These are phyloP conservation scores for Otolemur garnettii DNA, from an alignment of 2,113 vertebrate genomes.

Conservation along the genomic window DNA sequence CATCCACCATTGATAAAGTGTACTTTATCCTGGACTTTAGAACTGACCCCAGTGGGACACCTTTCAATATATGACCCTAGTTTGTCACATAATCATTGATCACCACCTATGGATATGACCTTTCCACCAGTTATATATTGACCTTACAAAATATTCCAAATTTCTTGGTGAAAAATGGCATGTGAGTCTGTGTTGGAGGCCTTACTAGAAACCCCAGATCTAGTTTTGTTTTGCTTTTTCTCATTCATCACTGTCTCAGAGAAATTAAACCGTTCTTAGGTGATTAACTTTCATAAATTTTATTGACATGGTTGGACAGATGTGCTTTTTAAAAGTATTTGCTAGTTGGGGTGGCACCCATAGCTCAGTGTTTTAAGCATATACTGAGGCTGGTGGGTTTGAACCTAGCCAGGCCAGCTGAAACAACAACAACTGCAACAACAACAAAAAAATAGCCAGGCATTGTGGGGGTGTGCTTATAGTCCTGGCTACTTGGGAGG, in stretches of 20 bases:
- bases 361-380: too few species aligned
- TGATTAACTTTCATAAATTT: slow-evolving; percentile 26
- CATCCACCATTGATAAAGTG: slow-evolving; percentile 50
- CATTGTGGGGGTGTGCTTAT: too few species aligned
- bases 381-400: too few species aligned
- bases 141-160: neutral
- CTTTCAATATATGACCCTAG: neutral
- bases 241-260: neutral
- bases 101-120: neutral
- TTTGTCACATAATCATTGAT: neutral
- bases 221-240: neutral
- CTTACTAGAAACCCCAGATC: neutral
- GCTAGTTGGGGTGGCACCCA: too few species aligned
- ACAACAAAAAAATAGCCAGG: too few species aligned
- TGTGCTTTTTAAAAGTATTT: neutral
- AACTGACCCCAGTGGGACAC: neutral
- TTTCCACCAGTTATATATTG: neutral
- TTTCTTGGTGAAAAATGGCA: slow-evolving; percentile 10
- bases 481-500: too few species aligned
- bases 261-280: slow-evolving; percentile 23
- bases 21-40: neutral
- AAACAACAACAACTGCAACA: too few species aligned
- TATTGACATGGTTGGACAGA: neutral
- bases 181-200: neutral
- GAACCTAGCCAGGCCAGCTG: too few species aligned